phyloP scores from a whole-genome alignment of 2,113 vertebrate species.

The Chlamydotis undulata region DNA sequence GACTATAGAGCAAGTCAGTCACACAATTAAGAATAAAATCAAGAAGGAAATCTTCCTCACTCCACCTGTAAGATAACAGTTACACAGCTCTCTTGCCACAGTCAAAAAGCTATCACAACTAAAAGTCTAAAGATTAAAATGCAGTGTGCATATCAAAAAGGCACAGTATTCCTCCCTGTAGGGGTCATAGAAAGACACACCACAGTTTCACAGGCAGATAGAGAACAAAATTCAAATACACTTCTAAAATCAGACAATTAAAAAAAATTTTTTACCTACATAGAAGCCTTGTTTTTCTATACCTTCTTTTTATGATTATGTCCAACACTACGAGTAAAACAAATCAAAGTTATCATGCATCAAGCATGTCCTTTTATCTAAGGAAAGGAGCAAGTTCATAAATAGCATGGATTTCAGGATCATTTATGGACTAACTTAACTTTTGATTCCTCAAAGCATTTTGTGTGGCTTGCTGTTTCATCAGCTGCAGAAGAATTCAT shows the following conservation, averaged over 20 bases:
- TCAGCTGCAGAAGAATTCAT: neutral
- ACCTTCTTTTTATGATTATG: neutral
- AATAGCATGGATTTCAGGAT: neutral
- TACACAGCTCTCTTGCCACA: neutral
- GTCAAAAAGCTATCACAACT: neutral
- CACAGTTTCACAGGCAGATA: neutral
- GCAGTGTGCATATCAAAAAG: neutral
- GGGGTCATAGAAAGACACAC: neutral
- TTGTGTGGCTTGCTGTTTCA: neutral
- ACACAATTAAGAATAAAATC: neutral
- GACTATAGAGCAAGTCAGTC: neutral
- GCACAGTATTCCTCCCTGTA: neutral
- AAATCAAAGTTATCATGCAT: neutral
- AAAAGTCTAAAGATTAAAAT: neutral
- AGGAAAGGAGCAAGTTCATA: neutral
- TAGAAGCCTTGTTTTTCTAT: neutral
- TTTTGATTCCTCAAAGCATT: neutral
- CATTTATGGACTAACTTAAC: neutral
- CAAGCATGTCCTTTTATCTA: neutral
- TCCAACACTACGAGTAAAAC: neutral
- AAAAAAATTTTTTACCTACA: neutral
- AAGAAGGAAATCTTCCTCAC: neutral
- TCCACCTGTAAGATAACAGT: neutral
- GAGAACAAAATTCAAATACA: neutral
- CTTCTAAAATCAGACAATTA: neutral